A percentile compares a stretch with the other conserved stretches of the same genome.
These are phyloP conservation scores for Hylyphantes graminicola DNA, from an alignment of 1,140 invertebrate species.

Conservation along the genomic window DNA sequence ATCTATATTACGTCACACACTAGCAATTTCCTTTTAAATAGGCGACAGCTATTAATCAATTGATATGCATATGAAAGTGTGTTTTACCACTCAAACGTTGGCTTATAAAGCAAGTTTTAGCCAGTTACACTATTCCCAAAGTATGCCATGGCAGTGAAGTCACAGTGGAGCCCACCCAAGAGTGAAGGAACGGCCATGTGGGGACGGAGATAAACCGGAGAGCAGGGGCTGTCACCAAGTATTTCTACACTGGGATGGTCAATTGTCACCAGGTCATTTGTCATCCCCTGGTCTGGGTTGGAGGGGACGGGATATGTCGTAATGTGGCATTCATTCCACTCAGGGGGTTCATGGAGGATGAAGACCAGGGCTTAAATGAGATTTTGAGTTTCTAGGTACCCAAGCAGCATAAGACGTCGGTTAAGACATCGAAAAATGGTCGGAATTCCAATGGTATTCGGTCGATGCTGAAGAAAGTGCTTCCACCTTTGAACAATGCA, in stretches of 20 bases:
- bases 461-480: too few species aligned
- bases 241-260: slow-evolving; percentile 54
- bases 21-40: too few species aligned
- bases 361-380: slow-evolving; percentile 26
- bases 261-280: slow-evolving; percentile 46
- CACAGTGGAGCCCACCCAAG: slow-evolving; percentile 25
- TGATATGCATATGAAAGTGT: too few species aligned
- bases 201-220: slow-evolving; percentile 52
- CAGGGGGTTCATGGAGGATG: slow-evolving; percentile 29
- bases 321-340: slow-evolving; percentile 30
- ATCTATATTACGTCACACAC: too few species aligned
- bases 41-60: too few species aligned
- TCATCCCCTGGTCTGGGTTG: slow-evolving; percentile 29
- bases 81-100: too few species aligned
- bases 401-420: too few species aligned
- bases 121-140: too few species aligned
- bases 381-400: slow-evolving; percentile 11
- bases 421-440: too few species aligned
- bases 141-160: not conserved
- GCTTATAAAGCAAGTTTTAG: not conserved
- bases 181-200: slow-evolving; percentile 50
- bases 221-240: slow-evolving; percentile 36
- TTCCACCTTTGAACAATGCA: too few species aligned
- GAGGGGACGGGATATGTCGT: slow-evolving; percentile 10
- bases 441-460: too few species aligned